These are phyloP conservation scores for Phylloscopus whistleri DNA, from an alignment of 2,113 vertebrate species.

Conservation along the genomic window DNA sequence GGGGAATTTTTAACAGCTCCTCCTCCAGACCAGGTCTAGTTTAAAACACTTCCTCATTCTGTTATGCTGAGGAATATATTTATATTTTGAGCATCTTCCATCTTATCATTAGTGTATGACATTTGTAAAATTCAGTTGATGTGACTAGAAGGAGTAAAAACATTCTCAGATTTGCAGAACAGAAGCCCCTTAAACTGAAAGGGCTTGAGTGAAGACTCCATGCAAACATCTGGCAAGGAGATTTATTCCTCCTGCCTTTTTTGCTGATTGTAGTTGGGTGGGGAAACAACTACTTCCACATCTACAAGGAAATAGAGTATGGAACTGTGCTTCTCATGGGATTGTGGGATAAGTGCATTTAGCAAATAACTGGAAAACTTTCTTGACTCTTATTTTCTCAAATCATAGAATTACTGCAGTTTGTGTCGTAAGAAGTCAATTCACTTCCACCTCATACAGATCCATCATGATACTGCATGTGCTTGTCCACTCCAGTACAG, in stretches of 20 bases:
- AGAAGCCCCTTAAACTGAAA: not conserved
- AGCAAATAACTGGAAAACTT: not conserved
- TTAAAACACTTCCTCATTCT: slow-evolving; percentile 34
- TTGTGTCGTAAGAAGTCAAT: not conserved
- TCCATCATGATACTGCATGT: not conserved
- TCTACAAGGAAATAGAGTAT: not conserved
- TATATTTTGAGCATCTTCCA: not conserved
- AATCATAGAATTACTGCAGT: not conserved
- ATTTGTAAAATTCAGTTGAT: not conserved
- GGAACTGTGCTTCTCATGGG: not conserved
- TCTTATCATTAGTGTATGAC: not conserved
- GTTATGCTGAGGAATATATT: not conserved
- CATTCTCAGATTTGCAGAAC: not conserved
- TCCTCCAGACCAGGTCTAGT: not conserved
- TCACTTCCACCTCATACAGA: not conserved
- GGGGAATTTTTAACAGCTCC: slow-evolving; percentile 11
- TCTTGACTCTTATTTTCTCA: not conserved
- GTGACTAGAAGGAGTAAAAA: not conserved
- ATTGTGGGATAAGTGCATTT: not conserved
- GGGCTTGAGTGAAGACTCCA: not conserved
- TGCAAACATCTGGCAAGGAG: not conserved
- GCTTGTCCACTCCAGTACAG: not conserved
- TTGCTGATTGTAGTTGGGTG: not conserved
- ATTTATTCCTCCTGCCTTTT: not conserved
- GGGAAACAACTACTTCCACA: not conserved